Percentiles rank a stretch among this genome's conserved stretches.
Evolutionary conservation across 2,888 invertebrate genomes (phyloP).

Genomic region (Sinhomidia bicolor): DNA sequence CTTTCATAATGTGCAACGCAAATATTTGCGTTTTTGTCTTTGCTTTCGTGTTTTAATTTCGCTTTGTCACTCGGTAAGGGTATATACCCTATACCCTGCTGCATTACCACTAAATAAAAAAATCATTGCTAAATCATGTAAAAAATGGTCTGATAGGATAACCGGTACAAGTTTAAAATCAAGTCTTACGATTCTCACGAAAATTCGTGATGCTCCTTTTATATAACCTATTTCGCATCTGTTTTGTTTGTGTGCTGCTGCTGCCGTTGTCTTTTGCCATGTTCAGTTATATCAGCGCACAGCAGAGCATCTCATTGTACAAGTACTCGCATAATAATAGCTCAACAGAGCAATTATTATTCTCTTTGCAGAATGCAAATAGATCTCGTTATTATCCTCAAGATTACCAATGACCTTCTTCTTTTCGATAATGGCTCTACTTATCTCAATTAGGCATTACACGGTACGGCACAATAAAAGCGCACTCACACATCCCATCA

Average conservation of each 20-base stretch:
- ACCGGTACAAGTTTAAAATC: neutral
- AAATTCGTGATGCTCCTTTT: slow-evolving; percentile 53
- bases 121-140: neutral
- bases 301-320: too few relatives aligned
- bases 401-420: slow-evolving; percentile 40
- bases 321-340: neutral
- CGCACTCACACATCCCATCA: slow-evolving; percentile 1
- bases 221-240: neutral
- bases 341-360: neutral
- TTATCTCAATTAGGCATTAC: slow-evolving; percentile 24
- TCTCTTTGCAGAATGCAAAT: slow-evolving; percentile 8
- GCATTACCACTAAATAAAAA: neutral
- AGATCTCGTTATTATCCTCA: slow-evolving; percentile 22
- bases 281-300: too few relatives aligned
- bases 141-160: neutral
- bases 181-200: slow-evolving; percentile 30
- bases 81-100: too few relatives aligned
- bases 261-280: neutral
- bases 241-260: neutral
- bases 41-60: neutral
- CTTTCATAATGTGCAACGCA: too few relatives aligned
- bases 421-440: slow-evolving; percentile 47
- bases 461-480: slow-evolving; percentile 5
- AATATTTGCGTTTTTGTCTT: too few relatives aligned
- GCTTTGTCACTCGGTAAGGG: neutral